phyloP scores from a whole-genome alignment of 2,797 vertebrate species.

The Acipenser transmontanus region DNA sequence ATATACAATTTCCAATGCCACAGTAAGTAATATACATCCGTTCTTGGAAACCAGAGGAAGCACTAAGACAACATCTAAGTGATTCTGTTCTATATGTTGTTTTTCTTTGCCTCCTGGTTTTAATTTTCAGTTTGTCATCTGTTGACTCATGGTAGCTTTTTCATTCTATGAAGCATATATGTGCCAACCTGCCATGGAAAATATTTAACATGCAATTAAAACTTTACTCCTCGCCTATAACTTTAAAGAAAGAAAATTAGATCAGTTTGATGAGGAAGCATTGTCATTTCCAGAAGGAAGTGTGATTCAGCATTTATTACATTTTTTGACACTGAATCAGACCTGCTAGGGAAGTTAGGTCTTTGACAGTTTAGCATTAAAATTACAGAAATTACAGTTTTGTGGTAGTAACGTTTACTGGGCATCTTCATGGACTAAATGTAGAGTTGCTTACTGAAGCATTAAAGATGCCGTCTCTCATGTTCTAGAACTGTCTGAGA shows the following conservation, averaged over 20 bases:
- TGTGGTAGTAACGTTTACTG: constrained; percentile 24
- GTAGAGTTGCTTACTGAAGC: constrained; percentile 8
- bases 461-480: constrained; percentile 20
- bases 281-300: constrained; percentile 95
- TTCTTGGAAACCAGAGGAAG: background rate
- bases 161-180: constrained; percentile 35
- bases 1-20: too few relatives aligned
- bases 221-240: constrained; percentile 58
- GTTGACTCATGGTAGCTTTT: constrained; percentile 50
- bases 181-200: constrained; percentile 46
- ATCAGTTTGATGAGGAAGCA: constrained; percentile 76
- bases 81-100: constrained; percentile 16
- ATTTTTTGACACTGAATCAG: constrained; percentile 92
- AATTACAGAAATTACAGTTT: constrained; percentile 38
- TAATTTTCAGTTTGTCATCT: constrained; percentile 63
- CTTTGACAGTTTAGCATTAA: constrained; percentile 54
- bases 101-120: constrained; percentile 38
- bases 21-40: too few relatives aligned
- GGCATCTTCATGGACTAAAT: background rate
- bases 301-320: constrained; percentile 77
- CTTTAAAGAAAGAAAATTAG: constrained; percentile 58
- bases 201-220: constrained; percentile 52
- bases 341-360: constrained; percentile 80
- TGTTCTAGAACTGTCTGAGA: background rate
- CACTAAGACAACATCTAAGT: background rate